Evolutionary conservation across 2,113 vertebrate genomes (phyloP).

Genomic region (Grammomys surdaster): DNA sequence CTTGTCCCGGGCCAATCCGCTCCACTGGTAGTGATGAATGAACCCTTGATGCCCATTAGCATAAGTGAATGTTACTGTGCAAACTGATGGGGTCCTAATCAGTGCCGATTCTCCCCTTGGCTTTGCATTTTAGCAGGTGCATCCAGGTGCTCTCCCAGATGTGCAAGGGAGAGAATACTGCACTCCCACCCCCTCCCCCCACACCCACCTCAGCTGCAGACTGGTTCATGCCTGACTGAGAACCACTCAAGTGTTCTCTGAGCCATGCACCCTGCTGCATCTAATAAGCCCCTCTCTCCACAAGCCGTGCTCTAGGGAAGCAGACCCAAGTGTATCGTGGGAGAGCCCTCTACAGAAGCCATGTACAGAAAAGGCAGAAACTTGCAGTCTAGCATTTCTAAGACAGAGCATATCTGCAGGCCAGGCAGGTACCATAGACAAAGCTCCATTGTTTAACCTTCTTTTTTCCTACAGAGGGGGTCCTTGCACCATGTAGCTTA

Average conservation of each 20-base stretch:
- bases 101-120: conserved; percentile 49
- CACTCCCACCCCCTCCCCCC: neutral
- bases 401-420: neutral
- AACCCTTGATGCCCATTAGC: conserved; percentile 56
- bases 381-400: neutral
- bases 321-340: neutral
- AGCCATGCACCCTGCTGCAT: conserved; percentile 65
- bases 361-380: neutral
- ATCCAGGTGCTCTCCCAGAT: conserved; percentile 76
- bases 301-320: neutral
- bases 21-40: conserved; percentile 34
- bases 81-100: conserved; percentile 60
- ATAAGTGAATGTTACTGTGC: conserved; percentile 59
- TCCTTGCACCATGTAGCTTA: neutral
- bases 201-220: conserved; percentile 56
- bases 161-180: neutral
- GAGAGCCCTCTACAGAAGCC: neutral
- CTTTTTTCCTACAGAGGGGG: neutral
- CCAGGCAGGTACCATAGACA: neutral
- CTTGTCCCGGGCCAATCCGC: conserved; percentile 49
- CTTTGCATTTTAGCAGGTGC: conserved; percentile 37
- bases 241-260: conserved; percentile 77
- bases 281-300: conserved; percentile 65
- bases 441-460: neutral
- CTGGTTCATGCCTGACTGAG: conserved; percentile 75